A percentile compares a stretch with the other conserved stretches of the same genome.
These are phyloP conservation scores for Capricornis sumatraensis DNA, from an alignment of 2,113 vertebrate species.

Conservation along the genomic window DNA sequence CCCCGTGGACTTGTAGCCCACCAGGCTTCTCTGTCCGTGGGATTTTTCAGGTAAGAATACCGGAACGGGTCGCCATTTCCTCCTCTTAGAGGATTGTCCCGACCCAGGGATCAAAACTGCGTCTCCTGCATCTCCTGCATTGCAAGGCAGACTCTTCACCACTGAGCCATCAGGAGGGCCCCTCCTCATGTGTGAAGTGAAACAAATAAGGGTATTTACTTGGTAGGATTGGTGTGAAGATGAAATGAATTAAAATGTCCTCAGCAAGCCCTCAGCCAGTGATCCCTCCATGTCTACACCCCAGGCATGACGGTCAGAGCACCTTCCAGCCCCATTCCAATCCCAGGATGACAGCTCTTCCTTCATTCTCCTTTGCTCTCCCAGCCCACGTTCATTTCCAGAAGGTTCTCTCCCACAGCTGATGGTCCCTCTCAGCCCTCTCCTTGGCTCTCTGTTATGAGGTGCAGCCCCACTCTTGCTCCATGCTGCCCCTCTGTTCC, in stretches of 20 bases:
- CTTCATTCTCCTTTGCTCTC: background rate
- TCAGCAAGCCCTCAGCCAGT: background rate
- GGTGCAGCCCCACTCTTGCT: too few species aligned
- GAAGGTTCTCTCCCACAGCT: background rate
- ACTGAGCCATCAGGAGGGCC: background rate
- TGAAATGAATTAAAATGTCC: background rate
- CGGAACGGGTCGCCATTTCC: background rate
- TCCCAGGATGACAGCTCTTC: background rate
- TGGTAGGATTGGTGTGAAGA: background rate
- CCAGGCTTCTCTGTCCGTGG: background rate
- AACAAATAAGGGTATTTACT: background rate
- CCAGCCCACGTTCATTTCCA: background rate
- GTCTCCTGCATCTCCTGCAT: background rate
- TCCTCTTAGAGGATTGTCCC: background rate
- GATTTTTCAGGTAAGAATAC: background rate
- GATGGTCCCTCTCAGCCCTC: background rate
- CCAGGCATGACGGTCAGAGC: too few species aligned
- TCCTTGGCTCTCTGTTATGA: background rate
- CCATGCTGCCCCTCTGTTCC: background rate
- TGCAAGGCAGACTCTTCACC: background rate
- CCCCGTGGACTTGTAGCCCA: background rate
- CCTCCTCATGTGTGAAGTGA: background rate
- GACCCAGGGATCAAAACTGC: background rate
- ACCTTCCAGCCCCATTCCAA: background rate
- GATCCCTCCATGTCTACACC: accelerated